Conservation (phyloP, 64 coral and sea anemone genomes). For the Stichodactyla helianthus region DNA sequence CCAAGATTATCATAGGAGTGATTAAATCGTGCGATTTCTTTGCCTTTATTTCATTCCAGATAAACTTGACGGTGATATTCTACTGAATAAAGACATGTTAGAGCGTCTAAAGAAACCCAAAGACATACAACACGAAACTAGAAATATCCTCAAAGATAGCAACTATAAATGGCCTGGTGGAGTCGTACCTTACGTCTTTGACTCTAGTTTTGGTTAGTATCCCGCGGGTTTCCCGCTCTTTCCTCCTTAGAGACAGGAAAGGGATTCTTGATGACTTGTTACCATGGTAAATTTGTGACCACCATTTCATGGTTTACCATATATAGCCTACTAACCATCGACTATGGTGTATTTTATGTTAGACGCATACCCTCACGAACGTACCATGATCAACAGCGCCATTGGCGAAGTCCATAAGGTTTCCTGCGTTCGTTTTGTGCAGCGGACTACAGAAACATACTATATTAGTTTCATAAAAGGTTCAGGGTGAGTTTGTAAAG, state of each 20-base stretch:
- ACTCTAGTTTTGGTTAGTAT: conserved; percentile 64
- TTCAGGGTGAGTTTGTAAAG: conserved; percentile 38
- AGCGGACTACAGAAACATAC: conserved; percentile 45
- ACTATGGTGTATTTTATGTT: neutral
- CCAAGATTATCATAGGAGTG: no score
- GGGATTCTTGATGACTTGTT: neutral
- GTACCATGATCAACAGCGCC: conserved; percentile 44
- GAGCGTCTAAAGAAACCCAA: neutral
- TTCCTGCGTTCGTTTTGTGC: conserved; percentile 61
- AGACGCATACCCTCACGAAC: conserved; percentile 39
- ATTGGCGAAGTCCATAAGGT: conserved; percentile 42
- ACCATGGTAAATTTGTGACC: neutral
- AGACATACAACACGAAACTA: neutral
- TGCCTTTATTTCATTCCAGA: neutral
- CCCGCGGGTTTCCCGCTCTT: neutral
- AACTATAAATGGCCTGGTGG: conserved; percentile 56
- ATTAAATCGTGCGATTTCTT: neutral
- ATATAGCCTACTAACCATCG: neutral
- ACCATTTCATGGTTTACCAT: neutral
- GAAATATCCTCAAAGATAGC: conserved; percentile 36
- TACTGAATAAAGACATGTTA: neutral
- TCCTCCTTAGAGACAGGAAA: neutral
- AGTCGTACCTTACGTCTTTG: conserved; percentile 59
- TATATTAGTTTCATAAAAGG: conserved; percentile 55
- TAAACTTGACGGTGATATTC: conserved; percentile 20